Evolutionary conservation across 1,140 invertebrate genomes (phyloP).

Genomic region (Zelostemma sp.): DNA sequence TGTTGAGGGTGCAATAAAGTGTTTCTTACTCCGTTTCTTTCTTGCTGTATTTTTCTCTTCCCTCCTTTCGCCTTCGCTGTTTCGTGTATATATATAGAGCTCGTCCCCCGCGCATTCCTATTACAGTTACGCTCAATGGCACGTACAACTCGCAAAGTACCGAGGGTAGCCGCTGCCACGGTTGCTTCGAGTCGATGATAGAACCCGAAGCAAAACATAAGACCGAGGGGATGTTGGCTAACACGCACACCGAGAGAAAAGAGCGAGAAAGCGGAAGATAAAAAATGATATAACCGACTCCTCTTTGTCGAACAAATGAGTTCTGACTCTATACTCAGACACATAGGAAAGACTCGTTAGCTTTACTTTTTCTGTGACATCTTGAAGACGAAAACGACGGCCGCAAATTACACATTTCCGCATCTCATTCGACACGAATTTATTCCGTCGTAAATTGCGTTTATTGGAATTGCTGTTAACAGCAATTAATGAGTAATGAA

Average conservation of each 20-base stretch:
- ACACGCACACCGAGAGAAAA: slow-evolving; percentile 31
- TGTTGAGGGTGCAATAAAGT: slow-evolving; percentile 31
- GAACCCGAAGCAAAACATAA: slow-evolving; percentile 31
- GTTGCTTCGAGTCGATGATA: slow-evolving; percentile 39
- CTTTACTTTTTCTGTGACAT: slow-evolving; percentile 1
- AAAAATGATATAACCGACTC: slow-evolving; percentile 25
- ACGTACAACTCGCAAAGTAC: slow-evolving; percentile 22
- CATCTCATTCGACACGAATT: too few species aligned
- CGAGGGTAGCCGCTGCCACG: slow-evolving; percentile 34
- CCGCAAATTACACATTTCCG: neutral
- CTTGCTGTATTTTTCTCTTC: neutral
- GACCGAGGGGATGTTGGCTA: slow-evolving; percentile 17
- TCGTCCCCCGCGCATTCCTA: slow-evolving; percentile 24
- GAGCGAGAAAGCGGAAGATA: slow-evolving; percentile 23
- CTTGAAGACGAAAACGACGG: neutral
- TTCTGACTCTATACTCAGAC: slow-evolving; percentile 33
- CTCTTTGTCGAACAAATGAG: slow-evolving; percentile 39
- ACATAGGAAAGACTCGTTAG: slow-evolving; percentile 40
- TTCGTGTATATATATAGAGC: too few species aligned
- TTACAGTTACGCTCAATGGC: slow-evolving; percentile 34
- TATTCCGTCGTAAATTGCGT: neutral
- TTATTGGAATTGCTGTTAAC: neutral
- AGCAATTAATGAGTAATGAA: neutral
- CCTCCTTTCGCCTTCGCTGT: slow-evolving; percentile 14
- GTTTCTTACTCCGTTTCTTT: slow-evolving; percentile 21